Evolutionary conservation across 2,797 vertebrate genomes (phyloP), one percentile per base, ranked within the genome.

Genomic region (Staurois parvus): DNA sequence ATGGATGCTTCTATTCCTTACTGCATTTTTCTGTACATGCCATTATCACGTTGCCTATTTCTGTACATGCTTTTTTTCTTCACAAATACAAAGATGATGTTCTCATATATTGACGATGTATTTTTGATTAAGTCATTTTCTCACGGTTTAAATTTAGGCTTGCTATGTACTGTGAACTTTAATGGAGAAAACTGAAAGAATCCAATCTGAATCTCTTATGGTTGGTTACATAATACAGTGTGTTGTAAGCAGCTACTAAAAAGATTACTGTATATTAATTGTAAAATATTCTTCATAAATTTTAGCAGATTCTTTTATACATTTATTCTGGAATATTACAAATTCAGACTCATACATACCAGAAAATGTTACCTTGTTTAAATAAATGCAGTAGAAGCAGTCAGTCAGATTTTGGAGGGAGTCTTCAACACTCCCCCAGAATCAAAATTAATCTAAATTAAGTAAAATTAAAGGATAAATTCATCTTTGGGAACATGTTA

Each of bases 151-250:
- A 37, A 29, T 15, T 59, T 68, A 45, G 15, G 45, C 76, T 40
- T 67, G 26, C 62, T 48, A 79, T 68, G 26, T 79, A n/a, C 24
- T n/a, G n/a, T n/a, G n/a, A n/a, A 40, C 42, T 8, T 24, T 45
- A 79, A 79, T 79, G 37, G 42, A 79, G 10, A 29, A 78, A 79
- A 45, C 34, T 45, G 28, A 37, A 68, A 26, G 37, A 67, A 68
- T 28, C 76, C 76, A 45, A 26, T 68, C 64, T 29, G 42, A 68
- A 68, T 79, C 40, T 79, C 40, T 68, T 30, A 68, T 67, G 40
- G 28, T 10, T 68, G 40, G 48, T 68, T 79, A 32, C 64, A 79
- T 69, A 19, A 32, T 67, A 5, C 77, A 69, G 32, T 68, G 42
- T 29, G 26, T 32, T 79, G 40, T 32, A 59, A 6, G 24, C 52